Evolutionary conservation across 2,113 vertebrate species (phyloP).

Genomic region (Oplegnathus fasciatus): DNA sequence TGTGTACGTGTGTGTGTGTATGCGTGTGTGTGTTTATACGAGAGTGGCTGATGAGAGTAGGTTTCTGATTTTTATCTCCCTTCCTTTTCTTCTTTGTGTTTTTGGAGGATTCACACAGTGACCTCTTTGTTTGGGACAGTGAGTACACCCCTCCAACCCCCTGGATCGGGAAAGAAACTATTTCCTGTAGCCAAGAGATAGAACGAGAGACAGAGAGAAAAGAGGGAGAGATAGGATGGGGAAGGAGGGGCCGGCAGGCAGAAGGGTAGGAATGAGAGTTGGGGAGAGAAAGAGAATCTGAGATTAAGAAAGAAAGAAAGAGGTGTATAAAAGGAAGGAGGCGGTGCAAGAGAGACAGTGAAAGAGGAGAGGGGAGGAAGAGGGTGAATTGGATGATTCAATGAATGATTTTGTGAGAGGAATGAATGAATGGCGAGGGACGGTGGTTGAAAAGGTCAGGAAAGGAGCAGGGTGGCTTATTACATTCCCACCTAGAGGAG

Average conservation of each 20-base stretch:
- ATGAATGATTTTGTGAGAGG: slow-evolving; percentile 60
- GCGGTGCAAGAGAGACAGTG: slow-evolving; percentile 59
- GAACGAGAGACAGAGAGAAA: slow-evolving; percentile 67
- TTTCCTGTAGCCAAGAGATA: slow-evolving; percentile 82
- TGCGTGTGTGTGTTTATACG: slow-evolving; percentile 35
- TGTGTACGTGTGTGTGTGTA: slow-evolving; percentile 34
- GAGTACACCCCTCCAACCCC: slow-evolving; percentile 70
- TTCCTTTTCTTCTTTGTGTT: slow-evolving; percentile 86
- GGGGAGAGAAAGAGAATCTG: slow-evolving; percentile 56
- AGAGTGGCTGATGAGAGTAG: slow-evolving; percentile 82
- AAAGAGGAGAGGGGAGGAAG: slow-evolving; percentile 73
- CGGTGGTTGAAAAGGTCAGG: slow-evolving; percentile 66
- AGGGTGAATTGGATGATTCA: slow-evolving; percentile 60
- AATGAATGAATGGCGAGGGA: slow-evolving; percentile 50
- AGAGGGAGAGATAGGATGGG: slow-evolving; percentile 59
- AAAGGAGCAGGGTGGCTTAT: slow-evolving; percentile 40
- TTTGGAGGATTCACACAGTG: slow-evolving; percentile 86
- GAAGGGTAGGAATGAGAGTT: slow-evolving; percentile 62
- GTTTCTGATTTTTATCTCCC: slow-evolving; percentile 84
- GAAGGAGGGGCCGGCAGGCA: slow-evolving; percentile 60
- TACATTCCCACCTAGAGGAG: slow-evolving; percentile 28
- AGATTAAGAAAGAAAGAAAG: slow-evolving; percentile 65
- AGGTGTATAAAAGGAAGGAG: slow-evolving; percentile 56
- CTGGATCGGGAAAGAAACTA: slow-evolving; percentile 79
- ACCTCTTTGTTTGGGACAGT: slow-evolving; percentile 88